Evolutionary conservation across 2,888 invertebrate species (phyloP).

Genomic region (Acanthopleura granulata): DNA sequence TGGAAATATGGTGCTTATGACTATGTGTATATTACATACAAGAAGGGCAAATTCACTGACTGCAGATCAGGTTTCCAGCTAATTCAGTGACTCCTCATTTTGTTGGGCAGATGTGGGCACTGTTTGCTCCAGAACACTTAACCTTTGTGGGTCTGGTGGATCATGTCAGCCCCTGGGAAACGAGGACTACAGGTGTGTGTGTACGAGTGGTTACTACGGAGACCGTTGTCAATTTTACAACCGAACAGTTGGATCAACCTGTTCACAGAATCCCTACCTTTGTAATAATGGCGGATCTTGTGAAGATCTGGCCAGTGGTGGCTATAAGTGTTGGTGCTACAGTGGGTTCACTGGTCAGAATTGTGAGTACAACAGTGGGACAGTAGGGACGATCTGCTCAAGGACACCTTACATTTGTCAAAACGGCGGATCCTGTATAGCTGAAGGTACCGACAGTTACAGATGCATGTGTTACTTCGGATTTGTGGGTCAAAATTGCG

Average conservation of each 20-base stretch:
- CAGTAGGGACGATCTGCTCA: no score
- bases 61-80: no score
- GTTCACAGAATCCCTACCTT: no score
- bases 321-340: neutral
- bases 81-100: no score
- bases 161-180: neutral
- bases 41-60: no score
- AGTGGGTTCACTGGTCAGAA: neutral
- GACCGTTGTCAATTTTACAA: slow-evolving; percentile 1
- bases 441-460: neutral
- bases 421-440: neutral
- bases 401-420: neutral
- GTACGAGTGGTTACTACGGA: slow-evolving; percentile 4
- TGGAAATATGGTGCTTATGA: no score
- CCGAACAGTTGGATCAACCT: no score
- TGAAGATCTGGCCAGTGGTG: neutral
- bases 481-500: neutral
- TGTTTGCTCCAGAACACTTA: neutral
- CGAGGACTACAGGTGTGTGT: neutral
- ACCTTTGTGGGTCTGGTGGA: slow-evolving; percentile 10
- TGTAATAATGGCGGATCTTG: slow-evolving; percentile 12
- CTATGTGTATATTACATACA: no score
- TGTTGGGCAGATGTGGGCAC: no score
- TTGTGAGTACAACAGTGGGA: neutral
- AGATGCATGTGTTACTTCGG: neutral